Conservation (phyloP, 2,113 vertebrate species). For the Cercocebus atys region DNA sequence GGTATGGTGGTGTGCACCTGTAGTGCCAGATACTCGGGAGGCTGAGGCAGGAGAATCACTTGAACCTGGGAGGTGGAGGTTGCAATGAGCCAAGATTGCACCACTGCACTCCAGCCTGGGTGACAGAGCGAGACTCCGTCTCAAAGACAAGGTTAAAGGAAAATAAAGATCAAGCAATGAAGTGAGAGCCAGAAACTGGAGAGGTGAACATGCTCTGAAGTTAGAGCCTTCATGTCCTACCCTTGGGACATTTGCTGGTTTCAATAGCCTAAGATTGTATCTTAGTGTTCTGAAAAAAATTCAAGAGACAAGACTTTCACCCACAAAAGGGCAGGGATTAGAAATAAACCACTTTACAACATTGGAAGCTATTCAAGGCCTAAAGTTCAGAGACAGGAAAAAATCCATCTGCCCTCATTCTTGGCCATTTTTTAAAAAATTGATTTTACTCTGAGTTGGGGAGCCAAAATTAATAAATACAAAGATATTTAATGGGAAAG, state of each 20-base stretch:
- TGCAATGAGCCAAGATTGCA: too few species aligned
- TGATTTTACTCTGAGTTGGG: constrained; percentile 9
- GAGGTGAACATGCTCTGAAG: not conserved
- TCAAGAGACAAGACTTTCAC: not conserved
- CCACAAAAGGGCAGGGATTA: not conserved
- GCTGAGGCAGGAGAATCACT: too few species aligned
- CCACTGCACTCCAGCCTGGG: too few species aligned
- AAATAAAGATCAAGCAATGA: not conserved
- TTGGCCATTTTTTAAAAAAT: not conserved
- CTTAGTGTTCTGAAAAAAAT: not conserved
- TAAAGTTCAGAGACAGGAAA: not conserved
- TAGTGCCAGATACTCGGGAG: too few species aligned
- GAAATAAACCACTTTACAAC: not conserved
- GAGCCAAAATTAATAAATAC: not conserved
- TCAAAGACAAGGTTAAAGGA: not conserved
- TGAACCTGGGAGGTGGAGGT: too few species aligned
- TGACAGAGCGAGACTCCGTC: too few species aligned
- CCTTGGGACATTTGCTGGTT: not conserved
- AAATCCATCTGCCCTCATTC: not conserved
- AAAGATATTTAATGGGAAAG: not conserved
- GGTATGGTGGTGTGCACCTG: too few species aligned
- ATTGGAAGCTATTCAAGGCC: not conserved
- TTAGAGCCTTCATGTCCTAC: not conserved
- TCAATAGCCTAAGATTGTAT: not conserved
- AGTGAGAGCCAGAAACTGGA: not conserved